These are phyloP conservation scores for Drosophila malerkotliana DNA, from an alignment of 1,140 invertebrate species.

Conservation along the genomic window DNA sequence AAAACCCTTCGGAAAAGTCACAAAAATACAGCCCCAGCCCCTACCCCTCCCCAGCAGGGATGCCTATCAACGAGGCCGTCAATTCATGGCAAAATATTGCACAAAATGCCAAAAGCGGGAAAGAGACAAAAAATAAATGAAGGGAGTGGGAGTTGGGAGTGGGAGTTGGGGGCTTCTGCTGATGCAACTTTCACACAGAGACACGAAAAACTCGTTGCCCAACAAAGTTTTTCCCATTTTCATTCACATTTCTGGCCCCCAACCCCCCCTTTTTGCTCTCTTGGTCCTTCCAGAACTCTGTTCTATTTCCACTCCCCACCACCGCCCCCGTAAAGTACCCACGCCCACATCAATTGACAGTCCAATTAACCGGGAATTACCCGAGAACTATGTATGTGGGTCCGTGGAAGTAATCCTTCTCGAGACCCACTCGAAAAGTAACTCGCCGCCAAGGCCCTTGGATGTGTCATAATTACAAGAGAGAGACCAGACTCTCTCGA, in stretches of 20 bases:
- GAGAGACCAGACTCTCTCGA: not conserved
- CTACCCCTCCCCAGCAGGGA: not conserved
- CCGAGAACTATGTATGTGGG: conserved; percentile 35
- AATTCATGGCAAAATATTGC: conserved; percentile 66
- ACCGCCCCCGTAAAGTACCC: not conserved
- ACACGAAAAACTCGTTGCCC: conserved; percentile 29
- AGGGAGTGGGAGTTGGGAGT: not conserved
- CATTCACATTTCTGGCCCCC: not conserved
- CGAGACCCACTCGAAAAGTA: conserved; percentile 31
- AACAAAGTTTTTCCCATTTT: conserved; percentile 34
- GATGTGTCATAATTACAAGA: conserved; percentile 7
- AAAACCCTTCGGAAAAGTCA: not conserved
- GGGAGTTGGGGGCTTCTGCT: not conserved
- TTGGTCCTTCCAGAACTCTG: too few relatives aligned
- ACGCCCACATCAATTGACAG: conserved; percentile 40
- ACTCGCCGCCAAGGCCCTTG: conserved; percentile 11
- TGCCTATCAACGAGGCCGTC: conserved; percentile 44
- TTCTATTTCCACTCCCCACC: not conserved
- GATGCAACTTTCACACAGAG: conserved; percentile 16
- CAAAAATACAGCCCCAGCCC: not conserved
- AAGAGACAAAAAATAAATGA: not conserved
- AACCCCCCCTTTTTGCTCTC: too few relatives aligned
- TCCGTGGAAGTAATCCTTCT: conserved; percentile 43
- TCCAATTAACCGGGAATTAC: conserved; percentile 52
- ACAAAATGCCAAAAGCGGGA: conserved; percentile 41